Conservation (phyloP, 2,888 invertebrate genomes). For the Oithona nana region DNA sequence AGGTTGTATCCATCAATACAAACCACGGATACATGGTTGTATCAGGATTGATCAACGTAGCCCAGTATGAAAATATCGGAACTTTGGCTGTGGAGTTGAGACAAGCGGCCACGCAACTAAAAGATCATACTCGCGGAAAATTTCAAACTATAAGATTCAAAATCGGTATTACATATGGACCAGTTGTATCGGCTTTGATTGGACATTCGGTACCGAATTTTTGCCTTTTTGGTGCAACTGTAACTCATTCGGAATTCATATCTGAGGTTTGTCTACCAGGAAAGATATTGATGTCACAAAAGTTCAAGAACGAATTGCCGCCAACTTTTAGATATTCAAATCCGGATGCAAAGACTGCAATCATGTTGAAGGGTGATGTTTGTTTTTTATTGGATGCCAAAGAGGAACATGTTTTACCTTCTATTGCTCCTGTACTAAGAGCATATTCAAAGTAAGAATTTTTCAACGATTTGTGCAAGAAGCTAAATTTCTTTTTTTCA, state of each 20-base stretch:
- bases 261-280: neutral
- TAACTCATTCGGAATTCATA: neutral
- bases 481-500: no score
- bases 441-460: neutral
- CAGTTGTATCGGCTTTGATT: neutral
- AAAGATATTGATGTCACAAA: neutral
- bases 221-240: neutral
- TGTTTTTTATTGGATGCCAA: neutral
- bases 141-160: neutral
- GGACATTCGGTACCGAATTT: neutral
- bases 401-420: neutral
- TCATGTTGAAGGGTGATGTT: neutral
- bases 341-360: no score
- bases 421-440: neutral
- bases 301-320: neutral
- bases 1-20: slow-evolving; percentile 68
- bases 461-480: no score
- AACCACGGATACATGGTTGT: slow-evolving; percentile 92
- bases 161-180: neutral
- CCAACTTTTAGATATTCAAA: neutral
- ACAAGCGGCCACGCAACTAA: neutral
- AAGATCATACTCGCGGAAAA: neutral
- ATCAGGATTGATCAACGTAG: slow-evolving; percentile 41
- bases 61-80: neutral
- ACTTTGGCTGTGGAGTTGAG: neutral